phyloP scores from a whole-genome alignment of 2,888 invertebrate genomes.

The Leucoptera coffeella region DNA sequence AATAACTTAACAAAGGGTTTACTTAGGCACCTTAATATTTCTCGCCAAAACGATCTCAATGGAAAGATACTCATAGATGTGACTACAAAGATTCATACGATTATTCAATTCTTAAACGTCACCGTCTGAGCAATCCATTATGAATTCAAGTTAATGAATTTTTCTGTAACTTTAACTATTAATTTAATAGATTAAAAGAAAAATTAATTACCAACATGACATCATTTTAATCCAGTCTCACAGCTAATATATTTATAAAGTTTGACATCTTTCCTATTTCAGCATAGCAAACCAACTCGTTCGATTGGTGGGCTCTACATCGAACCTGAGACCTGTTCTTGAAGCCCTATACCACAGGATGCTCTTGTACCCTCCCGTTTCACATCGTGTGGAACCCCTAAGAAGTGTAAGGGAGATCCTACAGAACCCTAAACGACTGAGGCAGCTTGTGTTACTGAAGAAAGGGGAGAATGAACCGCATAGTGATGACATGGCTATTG shows the following conservation, averaged over 20 bases:
- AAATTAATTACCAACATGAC: too few relatives aligned
- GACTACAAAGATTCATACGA: too few relatives aligned
- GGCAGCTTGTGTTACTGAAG: conserved; percentile 66
- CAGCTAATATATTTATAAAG: neutral
- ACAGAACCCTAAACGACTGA: conserved; percentile 70
- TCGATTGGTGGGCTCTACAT: conserved; percentile 79
- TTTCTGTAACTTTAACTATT: too few relatives aligned
- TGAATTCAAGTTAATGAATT: too few relatives aligned
- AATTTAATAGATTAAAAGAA: too few relatives aligned
- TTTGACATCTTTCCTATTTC: conserved; percentile 6
- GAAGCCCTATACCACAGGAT: conserved; percentile 92
- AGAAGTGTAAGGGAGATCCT: conserved; percentile 77
- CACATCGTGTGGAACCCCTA: conserved; percentile 79
- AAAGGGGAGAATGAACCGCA: conserved; percentile 44
- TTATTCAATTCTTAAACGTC: too few relatives aligned
- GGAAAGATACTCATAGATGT: too few relatives aligned
- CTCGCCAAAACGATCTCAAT: too few relatives aligned
- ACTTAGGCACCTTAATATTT: too few relatives aligned
- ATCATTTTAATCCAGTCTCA: neutral
- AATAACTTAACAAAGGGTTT: too few relatives aligned
- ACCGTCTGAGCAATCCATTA: too few relatives aligned
- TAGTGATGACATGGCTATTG: conserved; percentile 75
- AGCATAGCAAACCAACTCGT: conserved; percentile 88
- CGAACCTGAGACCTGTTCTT: conserved; percentile 81
- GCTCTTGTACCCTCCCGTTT: conserved; percentile 80